A percentile compares a stretch with the other conserved stretches of the same genome.
These are phyloP conservation scores for Bufotes viridis DNA, from an alignment of 2,797 vertebrate genomes.

Conservation along the genomic window DNA sequence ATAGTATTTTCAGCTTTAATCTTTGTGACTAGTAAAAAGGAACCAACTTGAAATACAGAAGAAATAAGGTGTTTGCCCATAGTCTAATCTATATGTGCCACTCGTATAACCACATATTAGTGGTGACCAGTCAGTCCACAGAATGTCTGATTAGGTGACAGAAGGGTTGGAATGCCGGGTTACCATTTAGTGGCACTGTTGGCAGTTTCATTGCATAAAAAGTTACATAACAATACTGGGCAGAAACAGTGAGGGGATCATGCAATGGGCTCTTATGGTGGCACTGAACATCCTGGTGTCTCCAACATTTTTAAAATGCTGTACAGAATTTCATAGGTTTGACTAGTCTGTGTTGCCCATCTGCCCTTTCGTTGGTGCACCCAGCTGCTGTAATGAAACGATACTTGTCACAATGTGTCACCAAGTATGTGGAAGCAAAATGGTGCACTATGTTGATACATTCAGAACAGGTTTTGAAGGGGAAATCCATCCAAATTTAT, in stretches of 20 bases:
- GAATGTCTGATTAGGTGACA: neutral
- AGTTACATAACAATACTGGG: neutral
- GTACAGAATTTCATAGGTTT: neutral
- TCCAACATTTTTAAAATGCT: neutral
- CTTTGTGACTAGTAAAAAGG: neutral
- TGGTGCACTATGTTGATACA: neutral
- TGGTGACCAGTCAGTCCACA: neutral
- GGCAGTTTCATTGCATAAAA: neutral
- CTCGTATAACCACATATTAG: neutral
- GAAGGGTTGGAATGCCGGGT: neutral
- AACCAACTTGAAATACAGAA: neutral
- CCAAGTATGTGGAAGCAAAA: neutral
- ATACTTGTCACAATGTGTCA: neutral
- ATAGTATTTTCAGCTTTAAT: neutral
- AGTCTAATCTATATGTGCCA: neutral
- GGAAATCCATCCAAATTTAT: neutral
- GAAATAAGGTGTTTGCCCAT: neutral
- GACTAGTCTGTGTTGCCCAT: neutral
- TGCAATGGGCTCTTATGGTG: neutral
- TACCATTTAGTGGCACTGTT: neutral
- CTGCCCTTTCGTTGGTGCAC: neutral
- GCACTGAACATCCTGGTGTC: neutral
- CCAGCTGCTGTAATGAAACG: neutral
- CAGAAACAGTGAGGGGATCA: neutral
- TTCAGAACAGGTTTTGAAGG: neutral